Percentiles rank a stretch among this genome's conserved stretches.
Evolutionary conservation across 1,140 invertebrate species (phyloP).

Genomic region (Rhyzopertha dominica): DNA sequence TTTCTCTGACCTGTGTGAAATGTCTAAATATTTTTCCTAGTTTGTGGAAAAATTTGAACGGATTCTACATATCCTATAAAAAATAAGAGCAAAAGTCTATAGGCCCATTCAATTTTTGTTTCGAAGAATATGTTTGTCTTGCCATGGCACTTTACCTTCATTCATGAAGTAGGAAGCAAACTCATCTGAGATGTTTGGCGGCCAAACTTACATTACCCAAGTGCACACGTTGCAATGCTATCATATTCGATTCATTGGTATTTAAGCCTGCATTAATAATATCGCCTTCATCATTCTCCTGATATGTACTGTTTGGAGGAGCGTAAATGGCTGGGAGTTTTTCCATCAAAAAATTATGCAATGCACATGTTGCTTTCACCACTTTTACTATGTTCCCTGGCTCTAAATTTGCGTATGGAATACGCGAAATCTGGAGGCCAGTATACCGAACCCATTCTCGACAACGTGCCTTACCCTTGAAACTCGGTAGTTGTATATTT

Average conservation of each 20-base stretch:
- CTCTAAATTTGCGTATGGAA: slow-evolving; percentile 31
- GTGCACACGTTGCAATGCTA: slow-evolving; percentile 18
- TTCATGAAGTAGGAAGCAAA: slow-evolving; percentile 27
- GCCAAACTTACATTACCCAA: slow-evolving; percentile 19
- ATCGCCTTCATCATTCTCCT: slow-evolving; percentile 27
- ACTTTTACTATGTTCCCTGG: slow-evolving; percentile 19
- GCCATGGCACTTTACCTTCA: slow-evolving; percentile 30
- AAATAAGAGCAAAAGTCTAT: slow-evolving; percentile 5
- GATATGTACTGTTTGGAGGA: slow-evolving; percentile 28
- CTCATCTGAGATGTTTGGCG: slow-evolving; percentile 24
- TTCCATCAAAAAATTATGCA: slow-evolving; percentile 14
- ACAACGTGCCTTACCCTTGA: slow-evolving; percentile 36
- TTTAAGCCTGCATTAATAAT: slow-evolving; percentile 18
- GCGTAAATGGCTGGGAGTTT: slow-evolving; percentile 15
- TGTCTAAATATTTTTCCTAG: not conserved
- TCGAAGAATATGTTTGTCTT: slow-evolving; percentile 21
- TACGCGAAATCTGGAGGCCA: slow-evolving; percentile 41
- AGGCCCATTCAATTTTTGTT: slow-evolving; percentile 4
- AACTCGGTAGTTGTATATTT: slow-evolving; percentile 37
- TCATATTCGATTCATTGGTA: slow-evolving; percentile 15
- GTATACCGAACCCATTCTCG: slow-evolving; percentile 49
- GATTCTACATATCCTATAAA: not conserved
- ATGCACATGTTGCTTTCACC: slow-evolving; percentile 6
- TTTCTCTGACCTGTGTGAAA: not conserved
- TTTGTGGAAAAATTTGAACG: not conserved